Percentiles rank a stretch among this genome's conserved stretches.
Evolutionary conservation across 2,113 vertebrate species (phyloP).

Genomic region (Aphyosemion australe): DNA sequence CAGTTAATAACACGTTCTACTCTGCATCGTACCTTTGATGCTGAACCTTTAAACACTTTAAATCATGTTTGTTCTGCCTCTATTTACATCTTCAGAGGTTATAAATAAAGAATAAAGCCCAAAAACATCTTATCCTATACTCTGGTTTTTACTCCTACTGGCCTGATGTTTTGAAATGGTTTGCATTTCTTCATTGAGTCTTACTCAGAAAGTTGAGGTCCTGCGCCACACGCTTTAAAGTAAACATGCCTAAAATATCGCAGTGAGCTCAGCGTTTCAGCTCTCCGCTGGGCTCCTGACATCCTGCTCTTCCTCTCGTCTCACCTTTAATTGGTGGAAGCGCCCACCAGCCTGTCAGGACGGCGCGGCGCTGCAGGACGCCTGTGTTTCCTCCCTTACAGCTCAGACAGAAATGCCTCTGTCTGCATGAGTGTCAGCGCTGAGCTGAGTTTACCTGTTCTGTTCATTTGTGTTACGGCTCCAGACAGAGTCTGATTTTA

Average conservation of each 20-base stretch:
- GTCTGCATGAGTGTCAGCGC: conserved; percentile 39
- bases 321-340: conserved; percentile 51
- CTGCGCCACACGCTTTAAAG: too few species aligned
- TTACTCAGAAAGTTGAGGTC: too few species aligned
- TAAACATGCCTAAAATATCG: conserved; percentile 1
- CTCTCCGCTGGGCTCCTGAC: conserved; percentile 34
- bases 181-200: neutral
- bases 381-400: conserved; percentile 24
- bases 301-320: conserved; percentile 58
- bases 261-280: conserved; percentile 31
- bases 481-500: conserved; percentile 15
- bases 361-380: conserved; percentile 34
- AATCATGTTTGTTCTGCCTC: neutral
- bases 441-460: conserved; percentile 26
- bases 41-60: neutral
- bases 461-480: conserved; percentile 35
- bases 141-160: too few species aligned
- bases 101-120: too few species aligned
- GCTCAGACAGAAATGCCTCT: conserved; percentile 55
- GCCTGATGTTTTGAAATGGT: too few species aligned
- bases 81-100: too few species aligned
- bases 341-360: conserved; percentile 22
- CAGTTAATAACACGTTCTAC: conserved; percentile 14
- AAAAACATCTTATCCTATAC: too few species aligned
- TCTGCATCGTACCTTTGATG: neutral